Base-by-base conservation (phyloP, 2,113 vertebrate species). In the Phyllostomus hastatus region DNA sequence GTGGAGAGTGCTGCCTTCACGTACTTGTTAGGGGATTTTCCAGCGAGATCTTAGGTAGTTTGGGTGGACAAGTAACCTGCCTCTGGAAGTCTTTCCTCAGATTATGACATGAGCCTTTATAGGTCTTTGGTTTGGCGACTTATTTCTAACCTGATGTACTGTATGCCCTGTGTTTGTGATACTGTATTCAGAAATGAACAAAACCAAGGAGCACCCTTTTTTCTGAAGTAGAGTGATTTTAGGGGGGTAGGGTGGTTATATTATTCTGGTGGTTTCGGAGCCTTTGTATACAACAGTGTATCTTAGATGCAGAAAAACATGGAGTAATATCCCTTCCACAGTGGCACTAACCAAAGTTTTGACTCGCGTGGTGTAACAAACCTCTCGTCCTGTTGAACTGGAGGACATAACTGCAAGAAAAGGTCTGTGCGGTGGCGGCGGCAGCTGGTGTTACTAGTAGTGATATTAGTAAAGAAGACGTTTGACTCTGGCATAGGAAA, bases 181-280 rank as follows among this genome's bases (percentile, higher is more conserved):
- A 1, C 5, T 90, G 91, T 97, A 93, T 94, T 97, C 33, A 92
- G 90, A 98, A 93, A 94, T 79, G 92, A 98, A 97, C 94, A 97
- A 97, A 98, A 96, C 75, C 72, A 54, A 86, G 64, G 96, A 97
- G 83, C 2, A 76, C 38, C 89, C 79, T 79, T 79, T 88, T 94
- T 93, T 95, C n/a, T 93, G 88, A 79, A 94, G 26, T 46, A 93
- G 31, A 90, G 24, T 95, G 17, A 28, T 54, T 93, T 81, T 24
- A 38, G n/a, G 17, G 46, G 43, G 20, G 43, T 54, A 43, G 69
- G 26, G 20, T 89, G 52, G 19, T 78, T 96, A 33, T 72, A 4
- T 76, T 83, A 54, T 73, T 80, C 72, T 64, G 15, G 31, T 89
- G 46, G 79, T 91, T 88, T 88, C 41, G 70, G 88, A 88, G 61